phyloP scores from a whole-genome alignment of 2,888 invertebrate genomes.

The Cordilura impudica region DNA sequence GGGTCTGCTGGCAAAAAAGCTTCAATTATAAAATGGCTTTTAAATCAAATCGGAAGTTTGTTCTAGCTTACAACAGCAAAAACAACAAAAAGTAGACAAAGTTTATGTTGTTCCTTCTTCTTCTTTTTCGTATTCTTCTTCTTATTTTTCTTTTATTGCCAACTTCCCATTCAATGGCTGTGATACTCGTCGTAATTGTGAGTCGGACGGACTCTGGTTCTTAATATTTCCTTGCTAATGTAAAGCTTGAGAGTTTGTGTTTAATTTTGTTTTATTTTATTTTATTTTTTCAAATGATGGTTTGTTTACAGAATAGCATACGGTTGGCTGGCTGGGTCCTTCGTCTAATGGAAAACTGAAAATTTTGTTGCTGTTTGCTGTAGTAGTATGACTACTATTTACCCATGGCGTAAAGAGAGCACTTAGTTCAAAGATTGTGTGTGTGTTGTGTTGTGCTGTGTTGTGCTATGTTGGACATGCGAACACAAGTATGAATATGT shows the following conservation, averaged over 20 bases:
- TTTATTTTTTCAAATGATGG: slow-evolving; percentile 1
- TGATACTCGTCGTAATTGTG: not conserved
- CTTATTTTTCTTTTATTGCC: not conserved
- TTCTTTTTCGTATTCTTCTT: not conserved
- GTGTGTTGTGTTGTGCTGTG: not conserved
- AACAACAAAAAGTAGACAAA: slow-evolving; percentile 14
- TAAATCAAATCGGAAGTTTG: slow-evolving; percentile 70
- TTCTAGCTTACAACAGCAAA: slow-evolving; percentile 23
- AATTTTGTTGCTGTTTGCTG: not conserved
- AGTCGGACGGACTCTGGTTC: slow-evolving; percentile 1
- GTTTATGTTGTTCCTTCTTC: slow-evolving; percentile 14
- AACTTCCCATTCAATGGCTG: not conserved
- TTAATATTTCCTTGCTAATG: slow-evolving; percentile 26
- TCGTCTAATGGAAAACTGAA: slow-evolving; percentile 5
- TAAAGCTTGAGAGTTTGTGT: slow-evolving; percentile 12
- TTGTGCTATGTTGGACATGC: slow-evolving; percentile 10
- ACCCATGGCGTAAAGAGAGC: slow-evolving; percentile 49
- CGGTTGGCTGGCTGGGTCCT: not conserved
- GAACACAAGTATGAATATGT: slow-evolving; percentile 26
- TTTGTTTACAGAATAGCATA: not conserved
- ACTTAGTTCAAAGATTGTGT: slow-evolving; percentile 49
- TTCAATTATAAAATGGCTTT: slow-evolving; percentile 74
- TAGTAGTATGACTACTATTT: not conserved
- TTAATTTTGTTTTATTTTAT: not conserved
- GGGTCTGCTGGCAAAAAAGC: slow-evolving; percentile 51